Evolutionary conservation across 2,888 invertebrate species (phyloP), one percentile per base, ranked within the genome.

Genomic region (Eristalis pertinax): DNA sequence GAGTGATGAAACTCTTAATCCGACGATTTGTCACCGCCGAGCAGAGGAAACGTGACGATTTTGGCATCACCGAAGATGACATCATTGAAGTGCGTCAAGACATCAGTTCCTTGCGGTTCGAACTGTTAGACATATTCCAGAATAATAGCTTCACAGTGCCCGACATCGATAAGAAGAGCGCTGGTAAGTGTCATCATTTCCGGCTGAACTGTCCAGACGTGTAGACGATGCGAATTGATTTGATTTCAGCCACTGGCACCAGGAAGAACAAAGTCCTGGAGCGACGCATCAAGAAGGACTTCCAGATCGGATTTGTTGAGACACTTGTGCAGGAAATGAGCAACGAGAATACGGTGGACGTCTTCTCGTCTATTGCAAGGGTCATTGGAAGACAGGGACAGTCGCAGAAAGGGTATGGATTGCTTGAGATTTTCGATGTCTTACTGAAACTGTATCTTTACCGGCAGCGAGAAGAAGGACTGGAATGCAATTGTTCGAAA

Each of bases 41-140:
- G 92, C 98, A 98, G 92, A 94, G 97, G 63, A 97, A 97, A 89
- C 95, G 97, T 69, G 98, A 99, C 92, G 97, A 98, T 75, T 97
- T 96, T 85, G 97, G 98, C 10, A 97, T 99, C 29, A 98, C 98
- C 0, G 99, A 99, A 92, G 99, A 99, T 93, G 99, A 99, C 93
- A 97, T 99, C 89, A 98, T 98, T 95, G 99, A 99, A 94, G 98
- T 99, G 90, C 95, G 99, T 90, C 99, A 99, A 91, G 99, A 99
- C 92, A 98, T 99, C 88, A 98, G 98, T n/a, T 97, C 98, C 4
- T 95, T 99, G 89, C 95, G 98, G 88, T 99, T 96, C 92, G 99
- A 99, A 91, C 94, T 99, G 26, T 96, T 99, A 75, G 98, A 98
- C 91, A 98, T 99, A 90, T 95, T 99, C 13, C 95, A 95, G 76